These are phyloP conservation scores for Monochamus saltuarius DNA, from an alignment of 1,140 invertebrate species.

Conservation along the genomic window DNA sequence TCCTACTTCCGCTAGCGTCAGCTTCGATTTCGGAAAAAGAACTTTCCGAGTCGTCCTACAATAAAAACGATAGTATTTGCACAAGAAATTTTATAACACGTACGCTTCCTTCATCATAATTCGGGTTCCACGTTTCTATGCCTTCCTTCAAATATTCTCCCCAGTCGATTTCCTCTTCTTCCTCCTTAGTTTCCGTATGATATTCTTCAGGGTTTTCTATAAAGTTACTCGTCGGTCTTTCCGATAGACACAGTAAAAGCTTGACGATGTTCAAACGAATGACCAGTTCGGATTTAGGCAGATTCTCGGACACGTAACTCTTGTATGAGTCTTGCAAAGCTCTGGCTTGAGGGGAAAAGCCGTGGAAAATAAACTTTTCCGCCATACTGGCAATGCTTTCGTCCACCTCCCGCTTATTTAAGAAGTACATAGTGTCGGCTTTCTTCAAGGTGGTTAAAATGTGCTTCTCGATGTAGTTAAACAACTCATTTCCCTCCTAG, in stretches of 20 bases:
- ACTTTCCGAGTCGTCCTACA: conserved; percentile 17
- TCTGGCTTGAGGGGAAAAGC: conserved; percentile 38
- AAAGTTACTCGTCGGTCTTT: conserved; percentile 45
- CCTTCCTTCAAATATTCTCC: conserved; percentile 43
- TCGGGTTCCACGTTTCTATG: conserved; percentile 39
- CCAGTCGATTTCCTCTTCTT: conserved; percentile 45
- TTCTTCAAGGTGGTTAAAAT: conserved; percentile 31
- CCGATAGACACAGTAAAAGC: conserved; percentile 42
- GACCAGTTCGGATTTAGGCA: conserved; percentile 28
- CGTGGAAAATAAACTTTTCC: conserved; percentile 46
- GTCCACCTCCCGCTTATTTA: conserved; percentile 43
- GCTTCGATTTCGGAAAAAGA: conserved; percentile 15
- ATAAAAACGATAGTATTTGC: not conserved
- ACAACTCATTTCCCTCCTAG: conserved; percentile 36
- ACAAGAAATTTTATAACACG: conserved; percentile 14
- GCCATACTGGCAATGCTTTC: conserved; percentile 38
- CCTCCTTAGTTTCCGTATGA: conserved; percentile 14
- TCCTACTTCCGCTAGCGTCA: not conserved
- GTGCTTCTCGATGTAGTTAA: conserved; percentile 36
- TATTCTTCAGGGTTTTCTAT: conserved; percentile 37
- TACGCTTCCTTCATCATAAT: conserved; percentile 37
- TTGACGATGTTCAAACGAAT: conserved; percentile 38
- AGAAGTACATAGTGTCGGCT: conserved; percentile 40
- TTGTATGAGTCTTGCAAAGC: conserved; percentile 38
- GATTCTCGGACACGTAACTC: conserved; percentile 33